Conservation (phyloP, 2,113 vertebrate species). For the Colaptes auratus region DNA sequence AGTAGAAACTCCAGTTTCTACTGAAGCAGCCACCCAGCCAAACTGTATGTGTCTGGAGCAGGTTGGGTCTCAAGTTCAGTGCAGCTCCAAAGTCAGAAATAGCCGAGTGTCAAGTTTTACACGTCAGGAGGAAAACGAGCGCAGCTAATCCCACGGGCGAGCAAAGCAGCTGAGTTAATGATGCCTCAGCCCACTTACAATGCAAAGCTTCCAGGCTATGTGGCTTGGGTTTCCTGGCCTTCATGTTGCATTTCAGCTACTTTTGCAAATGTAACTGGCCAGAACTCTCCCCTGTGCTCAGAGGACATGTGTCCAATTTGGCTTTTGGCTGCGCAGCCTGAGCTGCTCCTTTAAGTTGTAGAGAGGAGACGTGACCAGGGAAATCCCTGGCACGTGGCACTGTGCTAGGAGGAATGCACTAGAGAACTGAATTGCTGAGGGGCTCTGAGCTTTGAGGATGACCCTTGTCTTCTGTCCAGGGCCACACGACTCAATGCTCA, state of each 20-base stretch:
- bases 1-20: background rate
- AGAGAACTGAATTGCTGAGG: background rate
- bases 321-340: background rate
- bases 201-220: background rate
- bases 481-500: background rate
- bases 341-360: background rate
- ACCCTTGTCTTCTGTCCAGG: background rate
- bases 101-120: conserved; percentile 33
- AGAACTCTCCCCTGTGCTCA: background rate
- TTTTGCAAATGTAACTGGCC: background rate
- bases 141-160: background rate
- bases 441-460: background rate
- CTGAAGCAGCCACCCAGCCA: background rate
- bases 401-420: fast-evolving
- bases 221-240: conserved; percentile 25
- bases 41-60: background rate
- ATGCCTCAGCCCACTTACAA: background rate
- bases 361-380: background rate
- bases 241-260: background rate
- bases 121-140: background rate
- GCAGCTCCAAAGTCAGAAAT: background rate
- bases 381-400: background rate
- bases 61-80: background rate
- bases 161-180: conserved; percentile 3
- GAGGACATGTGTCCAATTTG: background rate